Base-by-base conservation (phyloP, 2,888 invertebrate genomes). In the Brachypalpus laphriformis region DNA sequence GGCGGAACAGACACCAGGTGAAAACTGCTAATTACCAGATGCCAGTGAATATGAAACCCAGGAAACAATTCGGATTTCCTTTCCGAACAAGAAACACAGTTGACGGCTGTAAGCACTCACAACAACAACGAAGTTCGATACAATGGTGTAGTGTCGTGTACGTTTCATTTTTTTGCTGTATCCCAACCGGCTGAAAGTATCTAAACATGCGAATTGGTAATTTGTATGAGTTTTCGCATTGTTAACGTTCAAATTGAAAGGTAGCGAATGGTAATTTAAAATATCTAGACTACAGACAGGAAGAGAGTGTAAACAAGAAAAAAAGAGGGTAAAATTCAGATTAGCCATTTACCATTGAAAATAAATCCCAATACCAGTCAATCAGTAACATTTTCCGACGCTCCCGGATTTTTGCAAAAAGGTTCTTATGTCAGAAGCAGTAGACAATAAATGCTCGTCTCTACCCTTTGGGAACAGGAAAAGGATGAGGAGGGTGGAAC, bases 11-110 rank as follows among this genome's bases (percentile, higher is more conserved):
- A 54, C 54, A 63, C 51, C 54, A 63, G 51, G 42, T 63, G 74
- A 74, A 74, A 74, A 63, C 74, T 72, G 51, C 72, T 74, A 74
- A 74, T 74, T 74, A 74, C 63, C 63, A 63, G 74, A 54, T 54
- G 63, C 42, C 74, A 63, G 51, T 42, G 54, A 74, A 54, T 74
- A 74, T 74, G 72, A 74, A 63, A 61, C 51, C 61, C 72, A 74
- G 61, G 61, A 74, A 74, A 63, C 63, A 74, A 74, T 74, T 63
- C 74, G 74, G 54, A 74, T 74, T 54, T 54, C 74, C 51, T 54
- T 63, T 63, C 28, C 74, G 42, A 56, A 74, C 42, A 74, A 54
- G 63, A 28, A 63, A 51, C 42, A 61, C 49, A n/a, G 28, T 54
- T 42, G 9, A 34, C 5, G 14, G 3, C n/a, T 5, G 20, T 20